Evolutionary conservation across 2,113 vertebrate species (phyloP), one percentile per base, ranked within the genome.

Genomic region (Ochotona curzoniae): DNA sequence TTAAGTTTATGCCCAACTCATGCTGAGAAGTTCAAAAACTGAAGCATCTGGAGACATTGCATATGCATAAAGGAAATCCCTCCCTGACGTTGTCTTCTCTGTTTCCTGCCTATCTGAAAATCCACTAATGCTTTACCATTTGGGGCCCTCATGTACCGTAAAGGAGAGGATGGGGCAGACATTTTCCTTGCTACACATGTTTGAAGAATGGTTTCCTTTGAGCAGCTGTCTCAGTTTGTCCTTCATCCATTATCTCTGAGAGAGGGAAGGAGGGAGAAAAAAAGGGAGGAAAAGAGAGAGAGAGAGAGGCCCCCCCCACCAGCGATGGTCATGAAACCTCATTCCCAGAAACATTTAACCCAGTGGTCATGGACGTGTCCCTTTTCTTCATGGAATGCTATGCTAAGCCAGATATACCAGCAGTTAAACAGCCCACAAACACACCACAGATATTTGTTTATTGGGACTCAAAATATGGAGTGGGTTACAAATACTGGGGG

Each of bases 401-500:
- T 94, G 92, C 57, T 76, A 13, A 92, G 90, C 57, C 94, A 97
- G 94, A 94, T 88, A 92, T 85, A 96, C 83, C 94, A 94, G 95
- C 88, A 96, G 94, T 97, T 96, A 97, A 98, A 81, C 57, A 93
- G 95, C 94, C 92, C 96, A 96, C 83, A 95, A 90, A 96, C 95
- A 97, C 61, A 95, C 96, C 97, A 95, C 97, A 98, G 95, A 81
- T 97, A 97, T 97, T 97, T 98, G 96, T 97, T 98, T 97, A 97
- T 97, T 97, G 93, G 94, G 89, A 97, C 97, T 88, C 92, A 96
- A 97, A 97, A 97, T 88, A 84, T 83, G 87, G 93, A 97, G 89
- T 96, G 94, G 88, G 38, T 89, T 97, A 90, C 57, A 95, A 91
- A 17, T 97, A 93, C 49, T 57, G 51, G 64, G 17, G 0, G 51